A percentile compares a stretch with the other conserved stretches of the same genome.
Conservation (phyloP, 2,113 vertebrate species). For the Danio rerio region GRCz12tu NC_133193.1:22553001-22553500, state of each 20-base stretch:
- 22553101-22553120: no score
- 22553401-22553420: no score
- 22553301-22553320: neutral
- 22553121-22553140: neutral
- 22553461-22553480: no score
- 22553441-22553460: no score
- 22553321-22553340: no score
- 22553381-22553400: no score
- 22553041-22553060: neutral
- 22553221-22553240: neutral
- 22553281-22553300: neutral
- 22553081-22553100: no score
- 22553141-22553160: neutral
- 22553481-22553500: no score
- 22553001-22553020: neutral
- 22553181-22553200: neutral
- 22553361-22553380: no score
- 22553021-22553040: neutral
- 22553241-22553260: neutral
- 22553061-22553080: neutral
- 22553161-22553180: neutral
- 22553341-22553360: no score
- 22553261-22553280: slow-evolving; percentile 29
- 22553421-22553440: no score
- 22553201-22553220: neutral